Evolutionary conservation across 2,113 vertebrate genomes (phyloP), one percentile per base, ranked within the genome.

Genomic region (Passerina amoena): DNA sequence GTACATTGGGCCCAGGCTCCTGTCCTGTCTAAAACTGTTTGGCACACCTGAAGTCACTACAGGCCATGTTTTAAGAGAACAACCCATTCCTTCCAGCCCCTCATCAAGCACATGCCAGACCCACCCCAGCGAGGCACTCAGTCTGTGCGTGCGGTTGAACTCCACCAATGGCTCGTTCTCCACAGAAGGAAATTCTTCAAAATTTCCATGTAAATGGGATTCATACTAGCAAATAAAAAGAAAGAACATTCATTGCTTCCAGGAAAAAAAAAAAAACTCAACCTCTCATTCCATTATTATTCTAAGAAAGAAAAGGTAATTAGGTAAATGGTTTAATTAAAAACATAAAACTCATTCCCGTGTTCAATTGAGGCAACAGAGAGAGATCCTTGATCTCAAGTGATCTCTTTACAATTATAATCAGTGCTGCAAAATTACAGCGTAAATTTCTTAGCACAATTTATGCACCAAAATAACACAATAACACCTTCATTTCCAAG

Each of bases 111-210:
- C 11, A 9, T 1, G 13, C 30, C 38, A 20, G 65, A 94, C 99
- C 96, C 97, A 99, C 99, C 99, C 99, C 33, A 99, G 97, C 68
- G 99, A 99, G 75, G 99, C 99, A 23, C 99, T 99, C 14, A 99
- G 98, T 42, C 99, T 97, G 97, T 99, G 99, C 98, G 99, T 99
- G 61, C 98, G 99, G 97, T 93, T 99, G 97, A 98, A 99, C 97
- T 99, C 99, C 98, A 99, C 97, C 93, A 99, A 63, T 0, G 98
- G 97, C 31, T 99, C 99, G 1, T 96, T 99, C 88, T 99, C 99
- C 94, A 99, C 91, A 66, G 99, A 97, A 9, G 98, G 98, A 77
- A 99, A 99, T 73, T 99, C 99, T 91, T 99, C 99, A 28, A 99
- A 98, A 97, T 92, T 98, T 82, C 95, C 95, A 68, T 98, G 98